Base-by-base conservation (phyloP, 2,888 invertebrate genomes). In the Oscheius sp. region DNA sequence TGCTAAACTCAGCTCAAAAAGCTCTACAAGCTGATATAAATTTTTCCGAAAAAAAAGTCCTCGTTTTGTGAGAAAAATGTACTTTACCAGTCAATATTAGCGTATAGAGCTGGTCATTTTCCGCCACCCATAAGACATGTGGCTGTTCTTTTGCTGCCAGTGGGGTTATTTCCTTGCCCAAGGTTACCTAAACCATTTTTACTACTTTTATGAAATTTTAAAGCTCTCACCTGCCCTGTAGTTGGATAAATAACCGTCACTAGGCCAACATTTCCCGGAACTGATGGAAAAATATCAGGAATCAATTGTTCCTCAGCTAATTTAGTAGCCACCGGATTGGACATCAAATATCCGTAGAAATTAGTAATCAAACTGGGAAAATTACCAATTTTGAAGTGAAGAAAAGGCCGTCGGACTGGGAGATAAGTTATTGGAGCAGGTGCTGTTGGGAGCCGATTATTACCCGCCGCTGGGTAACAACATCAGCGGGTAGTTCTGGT, bases 1-100 rank as follows among this genome's bases (percentile, higher is more conserved):
- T n/a, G n/a, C n/a, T n/a, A n/a, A n/a, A n/a, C n/a, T n/a, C n/a
- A n/a, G n/a, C n/a, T n/a, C n/a, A n/a, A n/a, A n/a, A n/a, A n/a
- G n/a, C n/a, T n/a, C n/a, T n/a, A n/a, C n/a, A n/a, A n/a, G n/a
- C n/a, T n/a, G n/a, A n/a, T n/a, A n/a, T n/a, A n/a, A n/a, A n/a
- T n/a, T n/a, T n/a, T n/a, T n/a, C n/a, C n/a, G n/a, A n/a, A n/a
- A n/a, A n/a, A n/a, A n/a, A n/a, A n/a, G n/a, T n/a, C n/a, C n/a
- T n/a, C n/a, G n/a, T n/a, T n/a, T n/a, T n/a, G n/a, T n/a, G n/a
- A 35, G 35, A 35, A 6, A 35, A 35, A 35, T 6, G 5, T 35
- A 6, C 9, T 9, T 7, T 43, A 61, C 61, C 61, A 69, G 93
- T 93, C 94, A 94, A 93, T 84, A 93, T 92, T 1, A 95, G 89